Evolutionary conservation across 2,888 invertebrate species (phyloP), one percentile per base, ranked within the genome.

Genomic region (Clusia tigrina): DNA sequence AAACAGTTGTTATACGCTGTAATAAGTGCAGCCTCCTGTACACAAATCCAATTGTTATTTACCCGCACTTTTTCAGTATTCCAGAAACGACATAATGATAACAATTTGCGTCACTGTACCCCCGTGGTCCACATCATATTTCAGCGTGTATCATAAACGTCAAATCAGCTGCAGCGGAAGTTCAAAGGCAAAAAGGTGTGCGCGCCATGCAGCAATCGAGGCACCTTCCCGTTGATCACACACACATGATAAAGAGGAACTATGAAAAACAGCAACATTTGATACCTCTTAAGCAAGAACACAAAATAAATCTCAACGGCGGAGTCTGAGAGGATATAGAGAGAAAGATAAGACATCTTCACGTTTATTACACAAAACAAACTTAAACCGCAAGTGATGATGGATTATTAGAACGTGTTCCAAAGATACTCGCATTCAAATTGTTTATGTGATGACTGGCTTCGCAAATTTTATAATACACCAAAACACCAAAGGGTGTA

Each of bases 391-490:
- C 54, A 67, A 64, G 68, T 71, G 76, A 71, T 74, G 78, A 74
- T 74, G 75, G 76, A 80, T 80, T 78, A 74, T 72, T 68, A 69
- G 73, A 73, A 80, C 81, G 80, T 80, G 81, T 78, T 69, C 58
- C 60, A 65, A 66, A 63, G 67, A 67, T 63, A 66, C 67, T 60
- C 63, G n/a, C n/a, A n/a, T 32, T 32, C 6, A 9, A 12, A 9
- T 32, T 32, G 5, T 32, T 32, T 32, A 9, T 32, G 32, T 32
- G 12, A 12, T 32, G 17, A 12, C 20, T 22, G 52, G 12, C 22
- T 52, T 24, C 2, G 52, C 37, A 37, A 54, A 26, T 32, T 17
- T 22, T 37, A 38, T 38, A 55, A 20, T 18, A 38, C 56, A 2
- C 9, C 32, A 17, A 55, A 51, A 32, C 22, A 18, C 48, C 18